Conservation (phyloP, 2,797 vertebrate genomes). For the Saxicola maurus region DNA sequence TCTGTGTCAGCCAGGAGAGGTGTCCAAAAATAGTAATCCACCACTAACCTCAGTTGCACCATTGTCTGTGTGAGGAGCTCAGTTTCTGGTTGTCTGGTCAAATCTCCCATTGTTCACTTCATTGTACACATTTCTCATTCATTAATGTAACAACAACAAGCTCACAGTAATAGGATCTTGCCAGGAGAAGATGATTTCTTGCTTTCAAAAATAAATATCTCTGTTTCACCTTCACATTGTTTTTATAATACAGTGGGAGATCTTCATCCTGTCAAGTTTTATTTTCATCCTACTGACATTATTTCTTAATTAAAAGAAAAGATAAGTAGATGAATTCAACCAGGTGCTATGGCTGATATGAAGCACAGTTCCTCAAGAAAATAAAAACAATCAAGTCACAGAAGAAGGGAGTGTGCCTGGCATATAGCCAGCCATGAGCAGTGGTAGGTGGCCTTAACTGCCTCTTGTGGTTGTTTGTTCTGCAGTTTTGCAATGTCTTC, state of each 20-base stretch:
- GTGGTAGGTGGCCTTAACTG: not conserved
- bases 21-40: constrained; percentile 37
- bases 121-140: constrained; percentile 21
- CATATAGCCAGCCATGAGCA: not conserved
- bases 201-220: constrained; percentile 45
- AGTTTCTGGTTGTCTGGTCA: constrained; percentile 11
- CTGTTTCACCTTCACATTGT: constrained; percentile 26
- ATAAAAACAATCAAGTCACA: not conserved
- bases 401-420: not conserved
- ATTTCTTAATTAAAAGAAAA: constrained; percentile 67
- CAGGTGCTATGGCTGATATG: constrained; percentile 31
- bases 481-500: constrained; percentile 33
- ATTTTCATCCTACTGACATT: constrained; percentile 56
- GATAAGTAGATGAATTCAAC: constrained; percentile 43
- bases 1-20: constrained; percentile 24
- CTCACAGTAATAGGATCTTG: constrained; percentile 12
- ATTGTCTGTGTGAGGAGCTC: not conserved
- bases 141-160: constrained; percentile 41
- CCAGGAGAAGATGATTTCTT: constrained; percentile 40
- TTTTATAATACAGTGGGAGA: constrained; percentile 20
- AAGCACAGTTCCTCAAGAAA: not conserved
- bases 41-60: constrained; percentile 23
- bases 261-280: constrained; percentile 43
- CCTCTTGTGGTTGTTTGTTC: constrained; percentile 8
- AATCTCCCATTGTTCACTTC: constrained; percentile 15